Evolutionary conservation across 2,888 invertebrate species (phyloP).

Genomic region (Tiphia femorata): DNA sequence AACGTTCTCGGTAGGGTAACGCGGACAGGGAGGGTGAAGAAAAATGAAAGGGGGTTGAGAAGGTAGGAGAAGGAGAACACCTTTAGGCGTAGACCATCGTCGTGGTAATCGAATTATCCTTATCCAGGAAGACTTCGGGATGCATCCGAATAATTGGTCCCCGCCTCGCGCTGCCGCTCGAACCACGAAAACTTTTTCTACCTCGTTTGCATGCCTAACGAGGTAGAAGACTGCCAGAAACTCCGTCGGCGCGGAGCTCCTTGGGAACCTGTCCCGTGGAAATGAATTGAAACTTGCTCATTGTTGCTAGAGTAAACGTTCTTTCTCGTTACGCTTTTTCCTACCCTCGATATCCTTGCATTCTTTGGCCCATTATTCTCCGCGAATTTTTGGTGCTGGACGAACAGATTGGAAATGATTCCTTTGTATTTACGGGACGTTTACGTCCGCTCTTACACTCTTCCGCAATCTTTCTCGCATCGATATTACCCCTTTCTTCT

Average conservation of each 20-base stretch:
- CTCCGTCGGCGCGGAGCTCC: slow-evolving; percentile 2
- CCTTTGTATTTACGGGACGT: no score
- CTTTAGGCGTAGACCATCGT: background rate
- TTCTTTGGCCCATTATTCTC: background rate
- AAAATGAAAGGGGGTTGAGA: no score
- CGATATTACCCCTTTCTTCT: background rate
- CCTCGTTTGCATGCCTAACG: slow-evolving; percentile 20
- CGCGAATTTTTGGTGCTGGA: no score
- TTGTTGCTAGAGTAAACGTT: slow-evolving; percentile 13
- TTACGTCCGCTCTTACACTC: background rate
- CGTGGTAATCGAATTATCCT: slow-evolving; percentile 15
- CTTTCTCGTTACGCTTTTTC: background rate
- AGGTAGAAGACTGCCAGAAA: slow-evolving; percentile 9
- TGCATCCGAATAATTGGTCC: slow-evolving; percentile 21
- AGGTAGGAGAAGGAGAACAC: no score
- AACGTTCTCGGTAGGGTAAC: slow-evolving; percentile 3
- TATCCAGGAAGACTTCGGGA: slow-evolving; percentile 8
- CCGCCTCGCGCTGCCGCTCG: background rate
- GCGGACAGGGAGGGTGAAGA: no score
- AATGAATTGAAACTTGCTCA: slow-evolving; percentile 16
- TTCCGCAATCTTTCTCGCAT: background rate
- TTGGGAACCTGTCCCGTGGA: background rate
- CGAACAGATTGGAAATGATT: no score
- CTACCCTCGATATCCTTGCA: background rate
- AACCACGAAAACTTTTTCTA: slow-evolving; percentile 23